Conservation (phyloP, 2,797 vertebrate species). For the Clarias platycephalus region DNA sequence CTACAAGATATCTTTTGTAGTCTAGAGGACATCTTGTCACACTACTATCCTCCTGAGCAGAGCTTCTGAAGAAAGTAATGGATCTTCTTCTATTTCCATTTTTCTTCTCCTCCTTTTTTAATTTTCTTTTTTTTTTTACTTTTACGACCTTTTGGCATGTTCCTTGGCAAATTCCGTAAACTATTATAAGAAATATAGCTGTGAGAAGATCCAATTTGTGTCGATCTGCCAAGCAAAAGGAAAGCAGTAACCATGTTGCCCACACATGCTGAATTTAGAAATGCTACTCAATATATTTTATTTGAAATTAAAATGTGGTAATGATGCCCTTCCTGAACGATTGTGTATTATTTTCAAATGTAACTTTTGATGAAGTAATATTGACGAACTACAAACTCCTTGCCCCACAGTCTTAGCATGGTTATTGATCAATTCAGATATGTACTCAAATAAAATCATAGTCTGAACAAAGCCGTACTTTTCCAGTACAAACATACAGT, state of each 20-base stretch:
- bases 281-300: not conserved
- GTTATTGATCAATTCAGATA: not conserved
- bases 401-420: not conserved
- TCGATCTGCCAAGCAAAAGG: slow-evolving; percentile 13
- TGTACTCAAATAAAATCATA: not conserved
- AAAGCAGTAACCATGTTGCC: not conserved
- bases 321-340: not conserved
- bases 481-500: not conserved
- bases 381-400: not conserved
- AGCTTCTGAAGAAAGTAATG: not conserved
- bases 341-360: not conserved
- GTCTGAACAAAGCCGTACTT: not conserved
- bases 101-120: not conserved
- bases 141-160: slow-evolving; percentile 12
- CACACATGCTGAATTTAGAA: slow-evolving; percentile 14
- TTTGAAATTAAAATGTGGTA: not conserved
- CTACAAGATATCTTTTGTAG: not conserved
- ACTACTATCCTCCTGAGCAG: not conserved
- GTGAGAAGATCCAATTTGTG: not conserved
- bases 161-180: slow-evolving; percentile 16
- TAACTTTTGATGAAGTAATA: not conserved
- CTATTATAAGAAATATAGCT: slow-evolving; percentile 5
- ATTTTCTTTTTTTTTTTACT: not conserved
- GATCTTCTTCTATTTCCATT: not conserved
- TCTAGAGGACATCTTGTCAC: not conserved